Percentiles rank a stretch among this genome's conserved stretches.
These are phyloP conservation scores for Norana najaformis DNA, from an alignment of 2,888 invertebrate species.

Conservation along the genomic window DNA sequence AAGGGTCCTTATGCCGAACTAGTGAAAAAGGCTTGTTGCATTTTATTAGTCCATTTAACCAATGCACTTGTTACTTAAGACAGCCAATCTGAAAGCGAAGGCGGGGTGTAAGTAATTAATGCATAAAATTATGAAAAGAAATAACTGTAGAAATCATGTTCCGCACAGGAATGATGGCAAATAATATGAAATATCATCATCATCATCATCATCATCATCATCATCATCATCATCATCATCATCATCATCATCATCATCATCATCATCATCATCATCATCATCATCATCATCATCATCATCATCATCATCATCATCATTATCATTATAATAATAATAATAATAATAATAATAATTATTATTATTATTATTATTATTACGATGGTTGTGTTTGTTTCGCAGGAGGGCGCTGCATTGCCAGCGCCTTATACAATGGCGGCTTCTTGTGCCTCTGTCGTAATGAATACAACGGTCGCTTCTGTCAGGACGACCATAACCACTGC, in stretches of 20 bases:
- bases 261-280: not conserved
- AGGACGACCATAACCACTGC: constrained; percentile 59
- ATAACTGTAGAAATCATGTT: no score
- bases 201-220: not conserved
- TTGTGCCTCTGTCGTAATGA: constrained; percentile 57
- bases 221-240: not conserved
- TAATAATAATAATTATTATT: no score
- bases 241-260: not conserved
- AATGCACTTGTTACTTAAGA: no score
- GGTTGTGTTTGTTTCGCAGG: constrained; percentile 41
- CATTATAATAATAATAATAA: no score
- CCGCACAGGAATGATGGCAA: no score
- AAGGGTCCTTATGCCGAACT: no score
- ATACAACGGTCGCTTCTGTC: constrained; percentile 59
- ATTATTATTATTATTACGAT: not conserved
- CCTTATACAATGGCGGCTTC: constrained; percentile 50
- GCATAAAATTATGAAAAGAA: no score
- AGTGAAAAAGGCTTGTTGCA: no score
- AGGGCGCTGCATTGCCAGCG: constrained; percentile 57
- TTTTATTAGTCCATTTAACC: no score
- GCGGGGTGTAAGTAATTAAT: no score
- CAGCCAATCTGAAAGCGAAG: no score
- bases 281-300: not conserved
- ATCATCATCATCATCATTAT: not conserved
- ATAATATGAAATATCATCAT: constrained; percentile 19